Percentiles rank a stretch among this genome's conserved stretches.
These are phyloP conservation scores for Sprattus sprattus DNA, from an alignment of 2,113 vertebrate species.

Conservation along the genomic window DNA sequence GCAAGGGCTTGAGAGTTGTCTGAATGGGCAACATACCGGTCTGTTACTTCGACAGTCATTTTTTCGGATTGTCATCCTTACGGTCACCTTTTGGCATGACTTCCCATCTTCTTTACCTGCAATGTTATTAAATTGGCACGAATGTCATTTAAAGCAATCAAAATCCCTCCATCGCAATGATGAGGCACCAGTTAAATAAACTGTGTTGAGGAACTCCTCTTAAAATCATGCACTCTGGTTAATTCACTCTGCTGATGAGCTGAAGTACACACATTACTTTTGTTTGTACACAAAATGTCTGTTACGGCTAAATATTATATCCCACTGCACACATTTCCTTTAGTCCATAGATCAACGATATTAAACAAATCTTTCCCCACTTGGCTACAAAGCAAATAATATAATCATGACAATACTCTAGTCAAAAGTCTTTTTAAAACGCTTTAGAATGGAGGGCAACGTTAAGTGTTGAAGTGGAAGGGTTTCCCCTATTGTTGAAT, in stretches of 20 bases:
- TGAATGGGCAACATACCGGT: slow-evolving; percentile 75
- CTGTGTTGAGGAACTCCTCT: neutral
- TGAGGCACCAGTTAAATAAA: neutral
- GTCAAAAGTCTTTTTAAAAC: neutral
- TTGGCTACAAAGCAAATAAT: slow-evolving; percentile 38
- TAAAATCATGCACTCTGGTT: too few species aligned
- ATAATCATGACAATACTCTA: slow-evolving; percentile 26
- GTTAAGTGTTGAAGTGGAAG: neutral
- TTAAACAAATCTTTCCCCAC: slow-evolving; percentile 50
- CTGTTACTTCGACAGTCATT: slow-evolving; percentile 95
- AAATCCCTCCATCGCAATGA: neutral
- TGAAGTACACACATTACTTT: neutral
- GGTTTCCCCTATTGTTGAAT: neutral
- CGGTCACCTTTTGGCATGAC: slow-evolving; percentile 96
- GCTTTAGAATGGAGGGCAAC: slow-evolving; percentile 17
- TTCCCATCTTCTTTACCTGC: slow-evolving; percentile 97
- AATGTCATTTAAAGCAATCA: neutral
- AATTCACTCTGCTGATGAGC: too few species aligned
- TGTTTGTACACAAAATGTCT: neutral
- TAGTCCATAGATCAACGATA: neutral
- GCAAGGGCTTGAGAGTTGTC: neutral
- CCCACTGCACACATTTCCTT: neutral
- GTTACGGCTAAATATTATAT: neutral
- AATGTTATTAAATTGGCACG: neutral
- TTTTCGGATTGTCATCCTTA: slow-evolving; percentile 98